phyloP scores from a whole-genome alignment of 2,113 vertebrate genomes.

The Oncorhynchus masou region DNA sequence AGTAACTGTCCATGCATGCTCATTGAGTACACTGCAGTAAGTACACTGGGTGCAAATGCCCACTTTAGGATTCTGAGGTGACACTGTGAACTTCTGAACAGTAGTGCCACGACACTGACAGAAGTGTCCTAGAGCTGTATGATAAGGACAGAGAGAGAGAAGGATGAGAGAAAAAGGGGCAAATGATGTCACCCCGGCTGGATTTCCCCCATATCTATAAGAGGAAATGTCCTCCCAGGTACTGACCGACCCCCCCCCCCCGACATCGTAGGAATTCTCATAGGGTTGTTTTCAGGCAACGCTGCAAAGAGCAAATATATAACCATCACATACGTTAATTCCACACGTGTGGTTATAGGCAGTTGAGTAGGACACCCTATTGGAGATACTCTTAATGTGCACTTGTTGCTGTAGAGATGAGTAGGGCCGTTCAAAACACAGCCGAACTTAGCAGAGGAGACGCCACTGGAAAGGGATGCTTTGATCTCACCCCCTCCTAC shows the following conservation, averaged over 20 bases:
- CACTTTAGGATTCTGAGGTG: constrained; percentile 9
- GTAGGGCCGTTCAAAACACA: constrained; percentile 40
- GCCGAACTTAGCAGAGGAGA: neutral
- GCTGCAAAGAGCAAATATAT: constrained; percentile 53
- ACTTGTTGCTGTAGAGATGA: constrained; percentile 47
- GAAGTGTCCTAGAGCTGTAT: constrained; percentile 40
- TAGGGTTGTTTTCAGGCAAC: constrained; percentile 38
- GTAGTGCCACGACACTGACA: constrained; percentile 24
- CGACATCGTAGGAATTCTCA: constrained; percentile 41
- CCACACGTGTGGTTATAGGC: constrained; percentile 38
- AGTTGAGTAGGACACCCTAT: neutral
- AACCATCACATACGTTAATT: constrained; percentile 43
- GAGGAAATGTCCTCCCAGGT: constrained; percentile 12
- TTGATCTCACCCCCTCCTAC: constrained; percentile 35
- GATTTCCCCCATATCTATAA: constrained; percentile 38
- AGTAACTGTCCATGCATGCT: neutral
- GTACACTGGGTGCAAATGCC: neutral
- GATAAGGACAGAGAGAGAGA: neutral
- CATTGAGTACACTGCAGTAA: neutral
- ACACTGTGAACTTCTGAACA: constrained; percentile 6
- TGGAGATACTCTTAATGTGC: neutral
- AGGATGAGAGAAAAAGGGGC: neutral
- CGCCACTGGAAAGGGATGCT: constrained; percentile 29
- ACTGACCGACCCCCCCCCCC: constrained; percentile 3
- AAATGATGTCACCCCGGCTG: constrained; percentile 37